Evolutionary conservation across 2,797 vertebrate species (phyloP), one percentile per base, ranked within the genome.

Genomic region (Liasis olivaceus): DNA sequence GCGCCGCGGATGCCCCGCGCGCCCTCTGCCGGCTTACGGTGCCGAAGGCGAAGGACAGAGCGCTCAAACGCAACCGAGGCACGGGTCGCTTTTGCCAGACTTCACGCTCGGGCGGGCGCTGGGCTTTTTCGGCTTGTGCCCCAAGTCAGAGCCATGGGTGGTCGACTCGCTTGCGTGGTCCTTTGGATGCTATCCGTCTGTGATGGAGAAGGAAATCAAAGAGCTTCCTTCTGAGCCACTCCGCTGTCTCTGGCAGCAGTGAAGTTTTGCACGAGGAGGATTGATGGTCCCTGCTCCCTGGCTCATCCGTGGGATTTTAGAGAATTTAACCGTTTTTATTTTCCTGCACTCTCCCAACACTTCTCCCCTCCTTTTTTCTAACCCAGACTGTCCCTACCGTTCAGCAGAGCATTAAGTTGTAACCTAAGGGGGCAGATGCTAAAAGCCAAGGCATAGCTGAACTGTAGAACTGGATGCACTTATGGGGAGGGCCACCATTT

Each of bases 1-100:
- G 54, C 14, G 22, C 51, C 12, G 0, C 84, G 72, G 93, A 0
- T 77, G 9, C n/a, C 4, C 86, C 13, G 90, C 90, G 89, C 92
- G 90, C 89, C 95, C 87, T 64, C 96, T 95, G 86, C 92, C 5
- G 95, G 60, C 85, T 6, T 1, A 6, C 12, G 1, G 84, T n/a
- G 56, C 24, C 11, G 8, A n/a, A 47, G 22, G 20, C 87, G 14
- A 5, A 5, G 3, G 51, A 1, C 1, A 1, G 60, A 66, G 26
- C 2, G 14, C n/a, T 0, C 15, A 7, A 26, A 51, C 11, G 56
- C 93, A 15, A 17, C 20, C n/a, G 3, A 56, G 12, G 22, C 1
- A 2, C 22, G 3, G 47, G 3, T 13, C 11, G 31, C 9, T 36
- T 1, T 22, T 8, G 54, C 1, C 1, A 0, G n/a, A 7, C 1